Evolutionary conservation across 1,140 invertebrate species (phyloP).

Genomic region (Homalodisca vitripennis): DNA sequence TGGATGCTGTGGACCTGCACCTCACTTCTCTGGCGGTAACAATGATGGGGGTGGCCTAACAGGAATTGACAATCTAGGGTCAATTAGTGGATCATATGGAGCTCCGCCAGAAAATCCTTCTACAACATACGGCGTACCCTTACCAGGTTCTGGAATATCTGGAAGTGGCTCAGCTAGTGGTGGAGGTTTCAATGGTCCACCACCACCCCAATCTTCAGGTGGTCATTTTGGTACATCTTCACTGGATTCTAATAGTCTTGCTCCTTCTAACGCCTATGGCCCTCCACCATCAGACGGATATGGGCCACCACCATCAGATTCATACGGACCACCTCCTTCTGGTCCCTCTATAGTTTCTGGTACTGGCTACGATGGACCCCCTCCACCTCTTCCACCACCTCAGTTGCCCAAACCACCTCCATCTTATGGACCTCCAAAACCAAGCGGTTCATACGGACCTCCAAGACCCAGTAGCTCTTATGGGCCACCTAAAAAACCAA

Average conservation of each 20-base stretch:
- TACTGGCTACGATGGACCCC: conserved; percentile 50
- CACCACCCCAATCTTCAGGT: conserved; percentile 19
- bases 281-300: conserved; percentile 32
- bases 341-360: conserved; percentile 5
- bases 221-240: conserved; percentile 39
- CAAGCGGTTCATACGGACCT: conserved; percentile 36
- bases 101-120: conserved; percentile 23
- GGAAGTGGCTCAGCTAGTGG: conserved; percentile 12
- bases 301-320: conserved; percentile 31
- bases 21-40: conserved; percentile 3
- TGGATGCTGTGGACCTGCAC: conserved; percentile 25
- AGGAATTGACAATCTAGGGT: conserved; percentile 22
- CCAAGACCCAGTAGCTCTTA: conserved; percentile 35
- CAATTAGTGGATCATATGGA: conserved; percentile 34
- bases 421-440: conserved; percentile 38
- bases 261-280: conserved; percentile 28
- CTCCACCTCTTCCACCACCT: conserved; percentile 53
- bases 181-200: neutral
- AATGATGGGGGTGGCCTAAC: neutral
- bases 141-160: conserved; percentile 9
- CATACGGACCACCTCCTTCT: conserved; percentile 28
- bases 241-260: conserved; percentile 50
- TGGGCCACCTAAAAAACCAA: conserved; percentile 35
- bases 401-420: conserved; percentile 34
- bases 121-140: conserved; percentile 29